Conservation (phyloP, 2,797 vertebrate species). For the Spinibarbus caldwelli region DNA sequence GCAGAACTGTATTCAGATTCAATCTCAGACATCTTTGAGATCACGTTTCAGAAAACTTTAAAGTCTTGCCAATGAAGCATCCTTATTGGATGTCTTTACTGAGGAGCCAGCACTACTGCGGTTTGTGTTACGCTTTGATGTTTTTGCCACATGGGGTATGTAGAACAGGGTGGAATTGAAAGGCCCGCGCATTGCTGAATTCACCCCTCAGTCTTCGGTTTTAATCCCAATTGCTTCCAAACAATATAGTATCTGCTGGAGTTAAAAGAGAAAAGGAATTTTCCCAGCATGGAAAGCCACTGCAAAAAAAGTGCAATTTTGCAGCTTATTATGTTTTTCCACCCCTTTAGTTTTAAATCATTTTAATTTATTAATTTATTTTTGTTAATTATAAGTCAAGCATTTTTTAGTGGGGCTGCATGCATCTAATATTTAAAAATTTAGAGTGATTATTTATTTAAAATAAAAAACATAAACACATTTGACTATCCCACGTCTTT, state of each 20-base stretch:
- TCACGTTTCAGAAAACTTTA: slow-evolving; percentile 43
- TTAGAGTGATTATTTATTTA: neutral
- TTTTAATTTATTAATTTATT: neutral
- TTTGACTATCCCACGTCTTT: neutral
- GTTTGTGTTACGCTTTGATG: slow-evolving; percentile 62
- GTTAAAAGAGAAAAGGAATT: slow-evolving; percentile 31
- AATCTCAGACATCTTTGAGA: slow-evolving; percentile 25
- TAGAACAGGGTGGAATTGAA: slow-evolving; percentile 51
- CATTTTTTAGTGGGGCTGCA: neutral
- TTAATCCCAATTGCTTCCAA: slow-evolving; percentile 58
- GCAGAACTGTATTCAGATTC: slow-evolving; percentile 35
- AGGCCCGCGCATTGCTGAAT: slow-evolving; percentile 39
- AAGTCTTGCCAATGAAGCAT: slow-evolving; percentile 47
- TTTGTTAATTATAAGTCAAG: neutral
- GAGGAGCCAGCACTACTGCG: slow-evolving; percentile 48
- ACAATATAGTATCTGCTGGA: slow-evolving; percentile 25
- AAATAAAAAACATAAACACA: neutral
- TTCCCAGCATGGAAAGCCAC: neutral
- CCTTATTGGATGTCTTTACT: slow-evolving; percentile 53
- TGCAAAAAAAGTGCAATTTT: neutral
- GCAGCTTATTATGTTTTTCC: neutral
- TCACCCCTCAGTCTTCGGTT: slow-evolving; percentile 43
- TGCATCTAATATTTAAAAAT: neutral
- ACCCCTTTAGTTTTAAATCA: neutral
- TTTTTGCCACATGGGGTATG: slow-evolving; percentile 55